Percentiles rank a stretch among this genome's conserved stretches.
Evolutionary conservation across 2,797 vertebrate species (phyloP).

Genomic region (Distichodus sexfasciatus): DNA sequence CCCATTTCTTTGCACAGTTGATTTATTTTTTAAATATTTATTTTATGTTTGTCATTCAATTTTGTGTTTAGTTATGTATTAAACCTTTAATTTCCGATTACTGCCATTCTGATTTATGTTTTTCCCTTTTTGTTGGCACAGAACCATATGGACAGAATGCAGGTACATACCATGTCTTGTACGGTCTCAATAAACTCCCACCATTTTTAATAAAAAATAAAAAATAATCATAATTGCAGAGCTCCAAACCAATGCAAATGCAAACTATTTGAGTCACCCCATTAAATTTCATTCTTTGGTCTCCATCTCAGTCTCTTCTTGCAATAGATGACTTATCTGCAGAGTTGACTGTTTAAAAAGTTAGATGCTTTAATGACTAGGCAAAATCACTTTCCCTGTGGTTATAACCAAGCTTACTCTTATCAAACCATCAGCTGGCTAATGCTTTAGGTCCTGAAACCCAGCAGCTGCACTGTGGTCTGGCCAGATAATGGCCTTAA

Average conservation of each 20-base stretch:
- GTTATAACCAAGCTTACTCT: conserved; percentile 1
- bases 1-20: background rate
- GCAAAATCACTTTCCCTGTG: background rate
- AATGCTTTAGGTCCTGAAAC: background rate
- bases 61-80: conserved; percentile 10
- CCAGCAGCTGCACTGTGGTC: conserved; percentile 31
- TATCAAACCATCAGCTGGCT: conserved; percentile 9
- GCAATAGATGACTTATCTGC: background rate
- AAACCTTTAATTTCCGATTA: background rate
- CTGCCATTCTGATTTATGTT: conserved; percentile 21
- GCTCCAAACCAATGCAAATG: no score
- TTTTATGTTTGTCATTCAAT: conserved; percentile 5
- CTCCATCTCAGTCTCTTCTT: no score
- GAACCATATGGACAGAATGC: conserved; percentile 89
- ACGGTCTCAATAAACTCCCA: background rate
- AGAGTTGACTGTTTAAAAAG: background rate
- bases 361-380: background rate
- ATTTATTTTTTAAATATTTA: background rate
- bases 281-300: no score
- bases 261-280: no score
- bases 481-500: conserved; percentile 49
- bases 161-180: conserved; percentile 76
- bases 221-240: no score
- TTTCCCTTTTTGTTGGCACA: conserved; percentile 68
- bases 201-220: background rate